Base-by-base conservation (phyloP, 2,888 invertebrate genomes). In the Eurois occulta region DNA sequence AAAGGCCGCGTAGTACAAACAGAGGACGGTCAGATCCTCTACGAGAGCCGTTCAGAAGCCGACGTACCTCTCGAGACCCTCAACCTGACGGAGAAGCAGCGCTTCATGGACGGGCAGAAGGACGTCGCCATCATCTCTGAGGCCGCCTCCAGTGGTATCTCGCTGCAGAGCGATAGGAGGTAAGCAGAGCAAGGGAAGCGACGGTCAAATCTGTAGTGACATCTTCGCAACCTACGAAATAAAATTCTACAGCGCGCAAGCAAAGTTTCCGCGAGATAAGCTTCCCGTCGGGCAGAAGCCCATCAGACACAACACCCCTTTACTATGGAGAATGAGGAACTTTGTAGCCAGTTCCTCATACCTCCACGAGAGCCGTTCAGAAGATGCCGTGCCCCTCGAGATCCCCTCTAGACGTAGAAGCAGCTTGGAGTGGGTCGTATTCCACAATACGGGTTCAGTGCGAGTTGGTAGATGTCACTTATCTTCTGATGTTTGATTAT, bases 81-180 rank as follows among this genome's bases (percentile, higher is more conserved):
- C 78, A 99, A 99, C 96, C 97, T 99, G 77, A 99, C 99, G 1
- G 99, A 99, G 95, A 98, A 98, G 94, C 97, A 98, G 90, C 97
- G 98, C 81, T 99, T 99, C 95, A 99, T 99, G 99, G 98, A 99
- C 94, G 99, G 99, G 0, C 98, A 99, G 94, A 99, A 99, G 95
- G 99, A 99, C 91, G 99, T 99, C 43, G 99, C 99, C 52, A 99
- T 99, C 90, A 99, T 99, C 87, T 99, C 99, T 0, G 99, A 99
- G 95, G 99, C 99, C 0, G 99, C 99, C 10, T 99, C 99, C 87
- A 99, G 99, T 86, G 99, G 99, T 94, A 99, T 99, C 90, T 99
- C 99, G 0, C 95, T 99, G 81, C 99, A 99, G 93, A 99, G 99
- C 89, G 99, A 99, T 94, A 97, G 99, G 75, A 97, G 97, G 97